Evolutionary conservation across 1,140 invertebrate genomes (phyloP).

Genomic region (Anthonomus grandis): DNA sequence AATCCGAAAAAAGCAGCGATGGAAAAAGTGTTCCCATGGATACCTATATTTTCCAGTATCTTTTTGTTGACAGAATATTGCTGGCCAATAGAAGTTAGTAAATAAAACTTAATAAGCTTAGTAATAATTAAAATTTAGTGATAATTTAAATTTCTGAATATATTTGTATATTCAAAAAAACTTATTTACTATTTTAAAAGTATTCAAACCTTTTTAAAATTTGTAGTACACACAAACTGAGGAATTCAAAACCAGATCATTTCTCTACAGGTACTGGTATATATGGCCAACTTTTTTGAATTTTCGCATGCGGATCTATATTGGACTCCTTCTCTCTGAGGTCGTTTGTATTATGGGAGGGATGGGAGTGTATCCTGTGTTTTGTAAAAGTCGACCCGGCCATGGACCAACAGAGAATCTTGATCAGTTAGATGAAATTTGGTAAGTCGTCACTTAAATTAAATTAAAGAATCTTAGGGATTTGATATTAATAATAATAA

Average conservation of each 20-base stretch:
- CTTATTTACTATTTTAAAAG: background rate
- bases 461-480: too few species aligned
- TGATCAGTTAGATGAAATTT: slow-evolving; percentile 54
- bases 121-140: background rate
- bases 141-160: background rate
- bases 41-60: slow-evolving; percentile 64
- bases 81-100: slow-evolving; percentile 71
- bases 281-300: slow-evolving; percentile 83
- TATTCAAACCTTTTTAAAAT: background rate
- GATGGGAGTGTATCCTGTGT: slow-evolving; percentile 83
- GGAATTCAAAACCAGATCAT: slow-evolving; percentile 64
- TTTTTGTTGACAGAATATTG: slow-evolving; percentile 66
- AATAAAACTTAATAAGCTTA: slow-evolving; percentile 2
- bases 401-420: slow-evolving; percentile 71
- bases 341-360: slow-evolving; percentile 88
- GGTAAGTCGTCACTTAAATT: slow-evolving; percentile 25
- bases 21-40: slow-evolving; percentile 60
- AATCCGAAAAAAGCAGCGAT: slow-evolving; percentile 60
- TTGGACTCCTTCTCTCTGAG: slow-evolving; percentile 85
- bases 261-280: slow-evolving; percentile 77
- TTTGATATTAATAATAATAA: too few species aligned
- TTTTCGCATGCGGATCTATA: slow-evolving; percentile 87
- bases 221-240: slow-evolving; percentile 69
- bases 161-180: background rate
- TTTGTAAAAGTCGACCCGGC: slow-evolving; percentile 68